A percentile compares a stretch with the other conserved stretches of the same genome.
These are phyloP conservation scores for cat (Felis catus) DNA, from an alignment of 2,113 vertebrate genomes.

Conservation along the genomic window F.catus_Fca126_mat1.0 CM031415.1:136634001-136634500, in stretches of 20 bases:
- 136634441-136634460: neutral
- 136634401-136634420: neutral
- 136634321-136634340: neutral
- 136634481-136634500: neutral
- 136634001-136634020: neutral
- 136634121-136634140: neutral
- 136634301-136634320: neutral
- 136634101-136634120: neutral
- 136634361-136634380: neutral
- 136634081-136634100: neutral
- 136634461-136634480: neutral
- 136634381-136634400: neutral
- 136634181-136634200: neutral
- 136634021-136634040: neutral
- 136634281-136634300: neutral
- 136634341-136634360: neutral
- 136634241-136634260: neutral
- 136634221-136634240: neutral
- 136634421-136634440: neutral
- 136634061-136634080: neutral
- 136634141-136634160: neutral
- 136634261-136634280: neutral
- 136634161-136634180: neutral
- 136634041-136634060: neutral
- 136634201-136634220: neutral